These are phyloP conservation scores for Caerostris darwini DNA, from an alignment of 1,140 invertebrate species.

Conservation along the genomic window DNA sequence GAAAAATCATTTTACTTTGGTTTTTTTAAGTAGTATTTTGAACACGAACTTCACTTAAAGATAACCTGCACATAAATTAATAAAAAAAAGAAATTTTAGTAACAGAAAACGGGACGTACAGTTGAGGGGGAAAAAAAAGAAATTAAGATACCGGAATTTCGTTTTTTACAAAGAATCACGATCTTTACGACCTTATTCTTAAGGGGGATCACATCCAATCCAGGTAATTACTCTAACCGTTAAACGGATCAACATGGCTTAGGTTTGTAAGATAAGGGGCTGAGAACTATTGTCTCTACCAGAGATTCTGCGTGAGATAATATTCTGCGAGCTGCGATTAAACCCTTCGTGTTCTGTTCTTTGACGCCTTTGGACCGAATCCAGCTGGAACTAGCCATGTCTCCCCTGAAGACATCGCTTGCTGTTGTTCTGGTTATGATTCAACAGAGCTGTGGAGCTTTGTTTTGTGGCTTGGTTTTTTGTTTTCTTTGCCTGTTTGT, in stretches of 20 bases:
- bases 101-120: too few relatives aligned
- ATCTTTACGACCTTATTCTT: neutral
- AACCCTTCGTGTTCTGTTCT: neutral
- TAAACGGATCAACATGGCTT: neutral
- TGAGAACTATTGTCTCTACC: neutral
- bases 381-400: constrained; percentile 39
- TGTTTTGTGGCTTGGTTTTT: neutral
- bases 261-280: neutral
- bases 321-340: neutral
- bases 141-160: too few relatives aligned
- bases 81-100: too few relatives aligned
- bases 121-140: too few relatives aligned
- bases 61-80: too few relatives aligned
- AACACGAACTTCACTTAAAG: too few relatives aligned
- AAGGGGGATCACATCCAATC: neutral
- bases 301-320: neutral
- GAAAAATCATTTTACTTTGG: too few relatives aligned
- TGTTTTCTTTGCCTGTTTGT: neutral
- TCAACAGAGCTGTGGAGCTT: neutral
- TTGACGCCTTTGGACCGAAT: constrained; percentile 12
- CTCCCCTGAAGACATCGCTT: constrained; percentile 23
- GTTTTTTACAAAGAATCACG: neutral
- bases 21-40: too few relatives aligned
- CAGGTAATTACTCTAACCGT: constrained; percentile 4
- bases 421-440: constrained; percentile 14